These are phyloP conservation scores for Andrena cerasifolii DNA, from an alignment of 1,140 invertebrate genomes.

Conservation along the genomic window DNA sequence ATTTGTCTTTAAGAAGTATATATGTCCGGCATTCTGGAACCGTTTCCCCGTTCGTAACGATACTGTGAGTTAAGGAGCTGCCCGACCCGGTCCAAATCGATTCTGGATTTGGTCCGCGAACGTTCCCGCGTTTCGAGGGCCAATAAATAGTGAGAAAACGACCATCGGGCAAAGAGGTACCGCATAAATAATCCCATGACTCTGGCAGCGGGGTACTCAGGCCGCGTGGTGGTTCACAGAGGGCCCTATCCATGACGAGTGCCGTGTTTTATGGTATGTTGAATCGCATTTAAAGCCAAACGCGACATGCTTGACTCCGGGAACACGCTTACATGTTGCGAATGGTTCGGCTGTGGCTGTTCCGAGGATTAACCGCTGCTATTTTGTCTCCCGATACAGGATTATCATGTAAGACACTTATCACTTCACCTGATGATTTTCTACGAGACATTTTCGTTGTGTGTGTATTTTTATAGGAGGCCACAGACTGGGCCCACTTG, in stretches of 20 bases:
- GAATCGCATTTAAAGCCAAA: constrained; percentile 66
- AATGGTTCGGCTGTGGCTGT: constrained; percentile 46
- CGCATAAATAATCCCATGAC: constrained; percentile 67
- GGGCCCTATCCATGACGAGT: constrained; percentile 63
- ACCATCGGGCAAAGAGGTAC: constrained; percentile 55
- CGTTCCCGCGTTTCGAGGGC: constrained; percentile 40
- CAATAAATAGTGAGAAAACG: constrained; percentile 63
- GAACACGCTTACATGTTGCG: constrained; percentile 55
- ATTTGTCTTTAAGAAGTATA: constrained; percentile 7
- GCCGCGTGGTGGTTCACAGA: constrained; percentile 43
- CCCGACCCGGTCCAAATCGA: constrained; percentile 34
- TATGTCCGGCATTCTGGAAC: not conserved
- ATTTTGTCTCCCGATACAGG: not conserved
- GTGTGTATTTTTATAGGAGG: no score
- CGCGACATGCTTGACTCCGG: constrained; percentile 55
- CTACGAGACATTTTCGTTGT: no score
- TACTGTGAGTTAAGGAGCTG: constrained; percentile 35
- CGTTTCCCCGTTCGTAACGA: constrained; percentile 8
- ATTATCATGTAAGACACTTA: not conserved
- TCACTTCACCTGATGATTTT: no score
- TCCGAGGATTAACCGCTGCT: constrained; percentile 21
- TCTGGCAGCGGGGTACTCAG: constrained; percentile 60
- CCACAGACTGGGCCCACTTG: no score
- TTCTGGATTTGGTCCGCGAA: constrained; percentile 43
- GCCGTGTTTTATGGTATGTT: constrained; percentile 70